Evolutionary conservation across 2,113 vertebrate species (phyloP).

Genomic region (Hemibates koningsi): DNA sequence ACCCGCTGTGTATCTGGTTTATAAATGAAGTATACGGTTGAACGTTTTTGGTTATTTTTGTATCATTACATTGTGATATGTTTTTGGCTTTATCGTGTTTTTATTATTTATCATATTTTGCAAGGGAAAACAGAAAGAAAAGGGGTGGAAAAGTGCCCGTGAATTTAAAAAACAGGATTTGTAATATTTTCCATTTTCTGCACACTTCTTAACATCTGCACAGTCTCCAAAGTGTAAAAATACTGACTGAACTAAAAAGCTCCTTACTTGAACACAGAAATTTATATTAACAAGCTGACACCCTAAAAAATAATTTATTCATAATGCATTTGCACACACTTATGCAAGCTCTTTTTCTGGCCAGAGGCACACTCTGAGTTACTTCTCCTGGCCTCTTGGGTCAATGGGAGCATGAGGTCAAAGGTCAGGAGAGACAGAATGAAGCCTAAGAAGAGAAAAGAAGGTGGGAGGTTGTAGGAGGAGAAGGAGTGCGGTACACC

Average conservation of each 20-base stretch:
- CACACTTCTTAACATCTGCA: background rate
- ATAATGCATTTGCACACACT: background rate
- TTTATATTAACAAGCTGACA: background rate
- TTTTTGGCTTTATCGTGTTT: background rate
- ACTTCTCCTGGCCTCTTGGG: slow-evolving; percentile 46
- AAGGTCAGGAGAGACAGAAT: slow-evolving; percentile 57
- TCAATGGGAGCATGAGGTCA: slow-evolving; percentile 53
- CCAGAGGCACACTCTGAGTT: slow-evolving; percentile 39
- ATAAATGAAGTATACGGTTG: background rate
- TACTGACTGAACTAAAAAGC: background rate
- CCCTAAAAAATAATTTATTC: background rate
- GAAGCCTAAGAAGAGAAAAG: slow-evolving; percentile 21
- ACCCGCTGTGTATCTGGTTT: background rate
- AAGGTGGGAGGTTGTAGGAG: background rate
- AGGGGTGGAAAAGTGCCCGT: background rate
- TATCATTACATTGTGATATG: background rate
- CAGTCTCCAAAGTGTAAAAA: background rate
- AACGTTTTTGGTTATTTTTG: background rate
- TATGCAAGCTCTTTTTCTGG: background rate
- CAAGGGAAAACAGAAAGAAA: background rate
- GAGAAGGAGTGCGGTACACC: background rate
- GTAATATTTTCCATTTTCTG: background rate
- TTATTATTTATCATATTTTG: background rate
- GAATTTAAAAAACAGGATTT: background rate
- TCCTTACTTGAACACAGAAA: background rate